Base-by-base conservation (phyloP, 1,140 invertebrate species). In the Andricus grossulariae region DNA sequence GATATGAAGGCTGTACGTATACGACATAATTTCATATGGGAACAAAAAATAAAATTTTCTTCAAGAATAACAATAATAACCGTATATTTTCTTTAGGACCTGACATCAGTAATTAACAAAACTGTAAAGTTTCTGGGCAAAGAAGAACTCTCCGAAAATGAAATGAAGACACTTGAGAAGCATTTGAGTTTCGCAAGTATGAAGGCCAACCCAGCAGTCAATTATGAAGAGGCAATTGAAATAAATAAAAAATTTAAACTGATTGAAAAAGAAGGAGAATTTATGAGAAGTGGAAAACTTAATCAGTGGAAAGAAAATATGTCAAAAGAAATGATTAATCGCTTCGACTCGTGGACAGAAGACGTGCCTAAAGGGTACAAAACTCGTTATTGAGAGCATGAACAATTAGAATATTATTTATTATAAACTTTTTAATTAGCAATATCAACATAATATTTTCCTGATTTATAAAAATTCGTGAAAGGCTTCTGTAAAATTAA, bases 101-200 rank as follows among this genome's bases (percentile, higher is more conserved):
- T 96, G 39, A 84, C 88, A 0, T 84, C 88, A 18, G 92, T 94
- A n/a, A 94, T 96, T 5, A 83, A 82, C 1, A 91, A 91, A 79
- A 91, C 94, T 10, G 92, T 93, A 1, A 79, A 88, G 1, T 96
- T 96, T 85, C 86, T 96, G 11, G 57, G 39, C 1, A 88, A 91
- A 2, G 93, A 92, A 57, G 25, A 84, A 0, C 86, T 94, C 8
- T 85, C 82, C 0, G 92, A 93, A 0, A 88, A 93, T 19, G 87
- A 95, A 77, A 82, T 94, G 0, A 60, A 89, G 3, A 75, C 85
- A 72, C 86, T 96, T 60, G 84, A 88, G 0, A 82, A 92, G 0
- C 94, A 96, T 83, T 87, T 96, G 11, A 93, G 93, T 88, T 94
- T 96, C 84, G 92, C 95, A 49, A 95, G 88, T 52, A 95, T 97